Conservation (phyloP, 2,113 vertebrate species). For the Lota lota region DNA sequence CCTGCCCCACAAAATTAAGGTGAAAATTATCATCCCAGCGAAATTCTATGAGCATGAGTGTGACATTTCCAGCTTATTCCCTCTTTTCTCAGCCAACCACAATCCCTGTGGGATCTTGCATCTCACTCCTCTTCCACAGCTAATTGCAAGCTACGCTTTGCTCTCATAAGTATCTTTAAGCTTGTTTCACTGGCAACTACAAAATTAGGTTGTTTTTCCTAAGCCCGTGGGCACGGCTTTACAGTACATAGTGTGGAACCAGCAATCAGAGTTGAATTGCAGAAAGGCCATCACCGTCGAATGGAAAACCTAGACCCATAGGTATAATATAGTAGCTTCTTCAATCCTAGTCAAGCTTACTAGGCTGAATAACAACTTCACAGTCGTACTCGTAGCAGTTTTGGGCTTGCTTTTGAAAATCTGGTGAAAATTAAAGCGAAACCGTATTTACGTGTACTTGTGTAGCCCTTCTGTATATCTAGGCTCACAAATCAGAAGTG, state of each 20-base stretch:
- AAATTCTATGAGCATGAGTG: conserved; percentile 34
- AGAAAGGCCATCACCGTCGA: conserved; percentile 5
- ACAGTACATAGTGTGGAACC: conserved; percentile 1
- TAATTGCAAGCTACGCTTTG: conserved; percentile 13
- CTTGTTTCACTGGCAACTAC: conserved; percentile 26
- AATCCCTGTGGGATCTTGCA: conserved; percentile 22
- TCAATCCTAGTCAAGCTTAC: no score
- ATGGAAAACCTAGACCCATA: neutral
- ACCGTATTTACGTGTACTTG: no score
- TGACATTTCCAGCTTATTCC: conserved; percentile 15
- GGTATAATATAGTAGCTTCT: no score
- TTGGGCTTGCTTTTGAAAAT: no score
- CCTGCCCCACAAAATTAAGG: neutral
- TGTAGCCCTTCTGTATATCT: no score
- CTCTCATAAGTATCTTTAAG: conserved; percentile 14
- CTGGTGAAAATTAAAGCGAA: no score
- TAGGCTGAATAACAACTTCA: no score
- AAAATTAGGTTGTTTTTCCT: conserved; percentile 23
- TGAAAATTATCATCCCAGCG: conserved; percentile 5
- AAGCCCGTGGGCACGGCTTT: conserved; percentile 19
- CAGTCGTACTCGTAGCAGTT: no score
- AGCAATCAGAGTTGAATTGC: conserved; percentile 9
- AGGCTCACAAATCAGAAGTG: no score
- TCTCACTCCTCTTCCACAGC: conserved; percentile 43
- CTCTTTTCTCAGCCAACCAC: conserved; percentile 14